Base-by-base conservation (phyloP, 2,113 vertebrate genomes). In the Triplophysa siluroides region DNA sequence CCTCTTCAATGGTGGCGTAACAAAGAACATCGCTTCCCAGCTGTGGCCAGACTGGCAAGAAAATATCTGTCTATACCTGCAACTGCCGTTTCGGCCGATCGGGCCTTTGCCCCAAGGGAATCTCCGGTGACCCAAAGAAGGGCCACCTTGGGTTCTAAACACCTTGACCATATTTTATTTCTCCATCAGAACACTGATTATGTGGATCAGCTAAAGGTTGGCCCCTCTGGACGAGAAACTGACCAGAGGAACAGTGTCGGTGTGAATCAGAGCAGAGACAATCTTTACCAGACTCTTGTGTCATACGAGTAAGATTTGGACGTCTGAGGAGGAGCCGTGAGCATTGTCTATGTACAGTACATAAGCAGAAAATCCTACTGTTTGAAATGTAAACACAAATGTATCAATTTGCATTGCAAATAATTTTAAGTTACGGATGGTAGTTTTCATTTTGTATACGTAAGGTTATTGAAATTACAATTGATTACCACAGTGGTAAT, bases 1-100 rank as follows among this genome's bases (percentile, higher is more conserved):
- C 92, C 92, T 0, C 75, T 93, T 29, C 62, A 84, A 23, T 92
- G 91, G 92, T 93, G 92, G 92, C 88, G 81, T 3, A 79, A 58
- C 56, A 91, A 92, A 24, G 88, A 89, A 50, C 90, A 87, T 1
- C 90, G 92, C 8, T 92, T 92, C 81, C 91, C 91, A 0, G 88
- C 89, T 0, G 85, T 92, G 54, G 91, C 92, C 2, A 65, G 83
- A 45, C 79, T 93, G 2, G 87, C 90, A 23, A 81, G 86, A 0
- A 90, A 80, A 8, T 93, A 90, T 69, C 84, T 93, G 1, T 88
- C 89, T 18, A 82, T 92, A 13, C 91, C 92, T 0, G 88, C 89
- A 0, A 91, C 90, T 0, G 88, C 89, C 0, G 83, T 88, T 4
- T 82, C 76, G 0, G 88, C 90, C 0, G 60, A 84, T 0, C 84